A percentile compares a stretch with the other conserved stretches of the same genome.
Evolutionary conservation across 2,113 vertebrate genomes (phyloP).

Genomic region (Perognathus longimembris): DNA sequence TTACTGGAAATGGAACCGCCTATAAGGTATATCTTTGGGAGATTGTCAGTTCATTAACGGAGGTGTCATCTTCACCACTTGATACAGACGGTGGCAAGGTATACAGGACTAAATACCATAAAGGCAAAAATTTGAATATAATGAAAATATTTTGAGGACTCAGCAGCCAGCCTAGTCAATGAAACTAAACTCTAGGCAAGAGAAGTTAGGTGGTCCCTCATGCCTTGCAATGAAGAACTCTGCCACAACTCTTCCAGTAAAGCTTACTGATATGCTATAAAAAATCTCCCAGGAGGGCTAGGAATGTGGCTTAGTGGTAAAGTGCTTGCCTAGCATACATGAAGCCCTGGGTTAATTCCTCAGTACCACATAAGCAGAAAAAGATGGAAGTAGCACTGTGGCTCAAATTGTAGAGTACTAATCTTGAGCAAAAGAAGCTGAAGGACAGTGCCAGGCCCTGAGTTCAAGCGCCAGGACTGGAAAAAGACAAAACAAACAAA

Average conservation of each 20-base stretch:
- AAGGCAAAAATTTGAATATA: constrained; percentile 20
- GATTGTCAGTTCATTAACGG: not conserved
- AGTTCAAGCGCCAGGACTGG: no score
- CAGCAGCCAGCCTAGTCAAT: not conserved
- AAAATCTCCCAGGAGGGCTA: not conserved
- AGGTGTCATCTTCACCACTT: not conserved
- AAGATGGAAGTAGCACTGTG: no score
- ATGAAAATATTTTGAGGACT: not conserved
- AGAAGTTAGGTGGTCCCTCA: not conserved
- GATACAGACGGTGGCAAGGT: not conserved
- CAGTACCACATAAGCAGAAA: no score
- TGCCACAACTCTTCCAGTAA: accelerated
- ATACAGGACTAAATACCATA: not conserved
- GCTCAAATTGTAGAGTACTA: no score
- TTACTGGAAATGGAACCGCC: not conserved
- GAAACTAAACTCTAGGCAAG: not conserved
- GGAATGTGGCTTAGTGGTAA: no score
- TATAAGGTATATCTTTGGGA: not conserved
- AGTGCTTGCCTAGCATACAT: no score
- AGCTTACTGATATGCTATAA: not conserved
- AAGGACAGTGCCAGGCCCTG: no score
- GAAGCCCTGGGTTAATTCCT: no score
- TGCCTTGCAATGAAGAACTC: not conserved
- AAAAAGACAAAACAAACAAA: no score
- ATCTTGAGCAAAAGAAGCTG: no score